A percentile compares a stretch with the other conserved stretches of the same genome.
phyloP scores from a whole-genome alignment of 2,888 invertebrate species.

The Lasioglossum zephyrum region DNA sequence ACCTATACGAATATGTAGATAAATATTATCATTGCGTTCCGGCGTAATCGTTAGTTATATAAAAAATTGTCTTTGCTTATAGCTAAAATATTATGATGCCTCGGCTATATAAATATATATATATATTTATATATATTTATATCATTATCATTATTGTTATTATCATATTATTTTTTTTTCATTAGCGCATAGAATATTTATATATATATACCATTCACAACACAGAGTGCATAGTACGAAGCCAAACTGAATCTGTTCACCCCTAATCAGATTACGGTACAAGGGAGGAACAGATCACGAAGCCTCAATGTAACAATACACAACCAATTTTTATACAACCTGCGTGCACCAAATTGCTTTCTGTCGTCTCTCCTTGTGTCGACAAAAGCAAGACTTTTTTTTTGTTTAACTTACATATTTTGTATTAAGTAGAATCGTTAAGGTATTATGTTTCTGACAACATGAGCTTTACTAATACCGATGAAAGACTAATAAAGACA shows the following conservation, averaged over 20 bases:
- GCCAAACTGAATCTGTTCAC: slow-evolving; percentile 78
- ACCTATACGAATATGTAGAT: slow-evolving; percentile 77
- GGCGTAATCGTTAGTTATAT: slow-evolving; percentile 77
- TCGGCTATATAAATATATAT: slow-evolving; percentile 84
- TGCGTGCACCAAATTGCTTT: slow-evolving; percentile 77
- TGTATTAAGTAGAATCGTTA: slow-evolving; percentile 61
- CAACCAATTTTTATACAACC: slow-evolving; percentile 84
- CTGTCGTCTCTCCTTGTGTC: slow-evolving; percentile 53
- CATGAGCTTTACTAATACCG: slow-evolving; percentile 51
- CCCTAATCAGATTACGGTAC: slow-evolving; percentile 56
- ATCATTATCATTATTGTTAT: slow-evolving; percentile 74
- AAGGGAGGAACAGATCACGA: slow-evolving; percentile 71
- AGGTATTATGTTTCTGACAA: slow-evolving; percentile 62
- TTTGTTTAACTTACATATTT: slow-evolving; percentile 44
- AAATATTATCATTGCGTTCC: slow-evolving; percentile 79
- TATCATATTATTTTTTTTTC: slow-evolving; percentile 70
- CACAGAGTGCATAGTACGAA: slow-evolving; percentile 85
- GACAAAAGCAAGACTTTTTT: slow-evolving; percentile 61
- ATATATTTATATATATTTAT: slow-evolving; percentile 77
- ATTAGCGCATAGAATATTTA: slow-evolving; percentile 57
- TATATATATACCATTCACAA: slow-evolving; percentile 81
- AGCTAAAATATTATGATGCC: slow-evolving; percentile 83
- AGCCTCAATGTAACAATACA: slow-evolving; percentile 82
- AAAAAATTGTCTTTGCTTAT: slow-evolving; percentile 83
- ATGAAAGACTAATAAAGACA: slow-evolving; percentile 58